Conservation (phyloP, 2,113 vertebrate species). For the Forbesichthys agassizii region DNA sequence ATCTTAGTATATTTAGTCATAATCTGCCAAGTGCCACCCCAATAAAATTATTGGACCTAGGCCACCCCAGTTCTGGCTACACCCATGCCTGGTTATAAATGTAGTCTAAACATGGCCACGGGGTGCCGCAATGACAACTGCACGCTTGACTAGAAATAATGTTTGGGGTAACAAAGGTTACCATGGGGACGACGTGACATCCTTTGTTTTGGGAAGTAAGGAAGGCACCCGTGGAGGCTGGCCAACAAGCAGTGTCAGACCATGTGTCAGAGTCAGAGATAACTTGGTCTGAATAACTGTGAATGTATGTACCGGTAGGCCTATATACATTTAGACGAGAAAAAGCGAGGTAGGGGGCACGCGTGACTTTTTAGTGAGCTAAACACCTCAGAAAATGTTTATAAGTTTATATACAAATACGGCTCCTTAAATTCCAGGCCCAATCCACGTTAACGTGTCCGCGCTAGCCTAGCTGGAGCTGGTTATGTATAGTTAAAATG, state of each 20-base stretch:
- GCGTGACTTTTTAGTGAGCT: neutral
- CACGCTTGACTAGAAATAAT: neutral
- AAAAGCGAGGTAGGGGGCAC: neutral
- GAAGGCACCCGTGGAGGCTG: neutral
- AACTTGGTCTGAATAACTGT: no score
- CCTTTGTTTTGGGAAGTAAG: conserved; percentile 57
- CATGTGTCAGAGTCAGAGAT: no score
- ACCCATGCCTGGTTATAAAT: no score
- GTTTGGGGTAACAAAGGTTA: conserved; percentile 75
- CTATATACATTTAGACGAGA: neutral
- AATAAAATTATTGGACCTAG: no score
- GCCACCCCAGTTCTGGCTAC: no score
- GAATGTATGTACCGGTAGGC: no score
- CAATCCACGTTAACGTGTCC: neutral
- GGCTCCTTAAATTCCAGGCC: neutral
- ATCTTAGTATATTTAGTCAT: no score
- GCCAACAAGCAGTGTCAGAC: neutral
- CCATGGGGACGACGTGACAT: conserved; percentile 66
- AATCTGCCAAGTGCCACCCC: no score
- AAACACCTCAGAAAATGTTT: neutral
- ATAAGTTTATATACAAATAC: neutral
- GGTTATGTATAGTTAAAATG: no score
- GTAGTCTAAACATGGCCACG: no score
- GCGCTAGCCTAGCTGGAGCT: no score
- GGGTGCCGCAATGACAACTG: no score